Evolutionary conservation across 2,888 invertebrate species (phyloP), one percentile per base, ranked within the genome.

Genomic region (Luffia ferchaultella): DNA sequence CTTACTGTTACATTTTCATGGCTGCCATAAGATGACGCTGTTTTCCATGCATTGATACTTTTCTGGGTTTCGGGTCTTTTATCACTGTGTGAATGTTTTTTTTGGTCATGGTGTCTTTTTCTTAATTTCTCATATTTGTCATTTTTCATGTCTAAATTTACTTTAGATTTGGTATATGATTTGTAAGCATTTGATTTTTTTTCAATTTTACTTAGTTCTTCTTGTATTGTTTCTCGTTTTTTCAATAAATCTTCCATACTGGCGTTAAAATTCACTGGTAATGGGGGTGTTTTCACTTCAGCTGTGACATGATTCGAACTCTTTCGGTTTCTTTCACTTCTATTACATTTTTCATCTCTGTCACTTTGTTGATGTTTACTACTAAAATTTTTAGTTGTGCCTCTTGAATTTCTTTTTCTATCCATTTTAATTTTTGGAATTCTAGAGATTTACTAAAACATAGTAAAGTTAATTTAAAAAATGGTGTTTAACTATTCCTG

Each of bases 1-100:
- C 93, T 87, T 60, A 90, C 85, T 53, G 70, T 66, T 2, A 85
- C 75, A 54, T 89, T 88, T 52, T 89, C 89, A 56, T 88, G 88
- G 58, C 85, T 86, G 50, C 85, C 77, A 58, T 88, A 89, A 55
- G 74, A 73, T 48, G 76, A 73, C n/a, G n/a, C n/a, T 47, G 57
- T 53, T 49, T 68, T 63, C 52, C 59, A 59, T 40, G 40, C 41
- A 46, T 20, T 52, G 57, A 55, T 56, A 51, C 52, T 56, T 51
- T 55, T 59, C 12, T 30, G 3, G 12, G 30, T 30, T 7, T 30
- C 30, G 12, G 12, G 12, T 30, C 30, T 30, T 30, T 30, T 15
- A 18, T 17, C 18, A 18, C 41, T n/a, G 1, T 20, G 41, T 17
- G 41, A 42, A 40, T 18, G 30, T 30, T 17, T 46, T 16, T 46